Percentiles rank a stretch among this genome's conserved stretches.
Conservation (phyloP, 1,140 invertebrate species). For the Caerostris extrusa region DNA sequence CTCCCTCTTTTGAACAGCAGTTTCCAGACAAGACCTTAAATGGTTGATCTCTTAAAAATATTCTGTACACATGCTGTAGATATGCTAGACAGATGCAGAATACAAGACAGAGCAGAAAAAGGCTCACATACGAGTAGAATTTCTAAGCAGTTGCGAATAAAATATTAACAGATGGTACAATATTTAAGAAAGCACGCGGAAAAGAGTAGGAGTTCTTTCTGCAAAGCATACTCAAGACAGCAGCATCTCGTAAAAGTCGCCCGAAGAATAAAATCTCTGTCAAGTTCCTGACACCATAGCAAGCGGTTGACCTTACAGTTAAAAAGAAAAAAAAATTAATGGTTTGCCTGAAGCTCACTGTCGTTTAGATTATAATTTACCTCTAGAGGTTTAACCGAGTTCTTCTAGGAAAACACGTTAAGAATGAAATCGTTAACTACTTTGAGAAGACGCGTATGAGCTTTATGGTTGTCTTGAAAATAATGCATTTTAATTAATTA, state of each 20-base stretch:
- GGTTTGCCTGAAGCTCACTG: background rate
- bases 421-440: background rate
- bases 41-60: background rate
- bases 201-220: conserved; percentile 23
- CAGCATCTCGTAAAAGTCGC: conserved; percentile 10
- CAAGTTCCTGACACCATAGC: conserved; percentile 30
- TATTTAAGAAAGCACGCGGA: background rate
- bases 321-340: background rate
- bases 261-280: background rate
- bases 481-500: too few species aligned
- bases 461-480: too few species aligned
- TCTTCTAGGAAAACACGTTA: background rate
- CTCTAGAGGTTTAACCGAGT: background rate
- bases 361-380: background rate
- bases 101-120: background rate
- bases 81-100: background rate
- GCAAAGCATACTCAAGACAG: background rate
- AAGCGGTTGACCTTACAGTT: background rate
- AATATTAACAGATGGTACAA: background rate
- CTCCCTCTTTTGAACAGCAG: background rate
- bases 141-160: background rate
- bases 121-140: conserved; percentile 16
- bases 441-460: too few species aligned
- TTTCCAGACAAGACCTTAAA: background rate
- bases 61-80: background rate